phyloP scores from a whole-genome alignment of 1,140 invertebrate genomes.

The Xylocopa sonorina region DNA sequence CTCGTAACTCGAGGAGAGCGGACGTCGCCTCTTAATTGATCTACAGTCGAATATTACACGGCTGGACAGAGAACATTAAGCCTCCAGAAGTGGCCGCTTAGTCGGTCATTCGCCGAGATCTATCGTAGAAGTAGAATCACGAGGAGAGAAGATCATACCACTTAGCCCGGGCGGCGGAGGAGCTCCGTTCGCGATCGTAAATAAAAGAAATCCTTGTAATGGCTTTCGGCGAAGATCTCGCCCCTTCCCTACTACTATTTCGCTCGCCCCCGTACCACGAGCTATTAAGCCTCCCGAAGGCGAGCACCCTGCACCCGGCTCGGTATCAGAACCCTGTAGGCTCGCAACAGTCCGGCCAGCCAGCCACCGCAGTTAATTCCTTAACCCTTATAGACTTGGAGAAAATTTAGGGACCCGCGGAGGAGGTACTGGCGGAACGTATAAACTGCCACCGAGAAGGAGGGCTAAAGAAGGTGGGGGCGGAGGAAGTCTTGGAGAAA shows the following conservation, averaged over 20 bases:
- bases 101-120: slow-evolving; percentile 74
- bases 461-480: slow-evolving; percentile 58
- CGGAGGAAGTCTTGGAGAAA: slow-evolving; percentile 56
- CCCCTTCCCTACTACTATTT: slow-evolving; percentile 46
- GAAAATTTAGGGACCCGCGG: slow-evolving; percentile 77
- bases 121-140: slow-evolving; percentile 70
- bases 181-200: slow-evolving; percentile 78
- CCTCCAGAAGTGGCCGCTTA: slow-evolving; percentile 65
- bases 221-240: slow-evolving; percentile 72
- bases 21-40: slow-evolving; percentile 76
- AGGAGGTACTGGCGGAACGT: slow-evolving; percentile 41
- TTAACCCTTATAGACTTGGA: slow-evolving; percentile 80
- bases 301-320: slow-evolving; percentile 44
- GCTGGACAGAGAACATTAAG: slow-evolving; percentile 64
- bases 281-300: slow-evolving; percentile 73
- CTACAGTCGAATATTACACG: slow-evolving; percentile 78
- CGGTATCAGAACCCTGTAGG: slow-evolving; percentile 62
- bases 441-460: slow-evolving; percentile 56
- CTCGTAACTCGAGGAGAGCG: background rate
- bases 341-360: slow-evolving; percentile 54
- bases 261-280: slow-evolving; percentile 48
- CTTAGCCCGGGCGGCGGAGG: slow-evolving; percentile 66
- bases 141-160: slow-evolving; percentile 72
- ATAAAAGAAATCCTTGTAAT: slow-evolving; percentile 82
- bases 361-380: slow-evolving; percentile 76